phyloP scores from a whole-genome alignment of 2,888 invertebrate species.

The Chrysomela aeneicollis region DNA sequence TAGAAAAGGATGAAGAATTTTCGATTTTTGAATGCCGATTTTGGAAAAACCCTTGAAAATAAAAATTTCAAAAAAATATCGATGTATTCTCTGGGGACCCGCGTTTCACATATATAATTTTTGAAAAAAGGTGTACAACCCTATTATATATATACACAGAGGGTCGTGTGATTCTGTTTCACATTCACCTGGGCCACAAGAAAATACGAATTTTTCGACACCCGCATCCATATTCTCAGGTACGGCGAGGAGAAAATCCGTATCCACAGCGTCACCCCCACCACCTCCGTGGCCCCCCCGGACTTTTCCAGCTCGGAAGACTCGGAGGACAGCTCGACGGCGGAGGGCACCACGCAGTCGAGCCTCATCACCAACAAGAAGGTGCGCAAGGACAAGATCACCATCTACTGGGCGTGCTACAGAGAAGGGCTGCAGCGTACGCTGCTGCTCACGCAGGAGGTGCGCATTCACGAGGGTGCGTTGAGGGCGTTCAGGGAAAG shows the following conservation, averaged over 20 bases:
- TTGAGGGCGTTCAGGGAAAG: constrained; percentile 71
- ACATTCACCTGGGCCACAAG: no score
- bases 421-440: constrained; percentile 78
- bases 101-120: no score
- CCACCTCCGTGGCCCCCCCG: constrained; percentile 55
- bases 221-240: constrained; percentile 51
- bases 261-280: constrained; percentile 73
- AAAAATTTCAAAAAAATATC: no score
- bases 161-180: no score
- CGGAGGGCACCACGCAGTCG: constrained; percentile 53
- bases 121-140: no score
- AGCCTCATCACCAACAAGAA: constrained; percentile 67
- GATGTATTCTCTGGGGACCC: no score
- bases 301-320: constrained; percentile 68
- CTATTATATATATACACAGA: no score
- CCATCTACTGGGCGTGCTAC: constrained; percentile 83
- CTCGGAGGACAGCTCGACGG: constrained; percentile 65
- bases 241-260: constrained; percentile 77
- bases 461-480: constrained; percentile 71
- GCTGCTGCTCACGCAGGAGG: constrained; percentile 78
- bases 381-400: constrained; percentile 76
- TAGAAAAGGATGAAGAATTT: no score
- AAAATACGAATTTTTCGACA: no score
- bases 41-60: no score
- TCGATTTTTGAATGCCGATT: no score